Base-by-base conservation (phyloP, 1,140 invertebrate genomes). In the Ylistrum balloti region DNA sequence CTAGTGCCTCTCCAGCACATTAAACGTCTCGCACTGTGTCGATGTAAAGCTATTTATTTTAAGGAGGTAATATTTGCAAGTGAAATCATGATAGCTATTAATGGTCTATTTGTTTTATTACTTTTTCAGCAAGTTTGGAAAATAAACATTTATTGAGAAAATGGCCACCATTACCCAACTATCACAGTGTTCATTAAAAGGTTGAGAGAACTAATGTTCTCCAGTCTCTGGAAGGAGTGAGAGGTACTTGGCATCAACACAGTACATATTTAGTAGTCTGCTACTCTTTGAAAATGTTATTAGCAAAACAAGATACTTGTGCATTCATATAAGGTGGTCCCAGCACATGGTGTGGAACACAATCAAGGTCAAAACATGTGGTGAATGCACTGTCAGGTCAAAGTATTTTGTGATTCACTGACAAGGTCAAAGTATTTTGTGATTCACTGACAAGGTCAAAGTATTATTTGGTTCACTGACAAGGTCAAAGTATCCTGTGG, bases 71-170 rank as follows among this genome's bases (percentile, higher is more conserved):
- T 74, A 28, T 74, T 74, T 74, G 56, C 22, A 9, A 74, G 56
- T 74, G 22, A 28, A 74, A 74, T 9, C 56, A 5, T 28, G 56
- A 74, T 74, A 74, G 56, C 56, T 74, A 9, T 74, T 74, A 74
- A 74, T 74, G 56, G 56, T 74, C 56, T n/a, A 74, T 74, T 74
- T 28, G 56, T 74, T 74, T 74, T 74, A 74, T 28, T 74, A 74
- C 1, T 74, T 74, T n/a, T 74, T n/a, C 5, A 74, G 22, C 22
- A 28, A 74, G 56, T n/a, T 20, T 5, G 56, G 56, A n/a, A n/a
- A 74, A 74, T 5, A n/a, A 17, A 28, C 28, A 28, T 74, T 28
- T 74, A 74, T 28, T n/a, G 56, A 74, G 22, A 17, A 28, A 74
- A 74, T 74, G 56, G 56, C 56, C 17, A 74, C 56, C 3, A 28